Percentiles rank a stretch among this genome's conserved stretches.
These are phyloP conservation scores for Staurois parvus DNA, from an alignment of 2,797 vertebrate genomes.

Conservation along the genomic window DNA sequence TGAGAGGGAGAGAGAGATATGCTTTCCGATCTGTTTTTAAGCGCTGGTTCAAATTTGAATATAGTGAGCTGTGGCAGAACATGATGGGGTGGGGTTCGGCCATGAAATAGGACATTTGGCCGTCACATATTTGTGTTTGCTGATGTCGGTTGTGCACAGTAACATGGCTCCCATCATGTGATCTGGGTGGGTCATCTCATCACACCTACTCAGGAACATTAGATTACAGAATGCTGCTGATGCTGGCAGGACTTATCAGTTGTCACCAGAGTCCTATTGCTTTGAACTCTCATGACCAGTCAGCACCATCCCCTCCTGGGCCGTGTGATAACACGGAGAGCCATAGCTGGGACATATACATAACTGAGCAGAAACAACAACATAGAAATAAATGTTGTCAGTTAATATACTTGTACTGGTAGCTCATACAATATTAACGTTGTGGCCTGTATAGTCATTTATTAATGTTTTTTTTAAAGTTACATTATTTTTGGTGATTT, in stretches of 20 bases:
- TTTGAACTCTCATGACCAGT: conserved; percentile 24
- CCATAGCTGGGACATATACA: not conserved
- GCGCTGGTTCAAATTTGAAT: too few relatives aligned
- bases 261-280: conserved; percentile 21
- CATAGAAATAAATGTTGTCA: not conserved
- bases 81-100: not conserved
- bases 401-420: too few relatives aligned
- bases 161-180: not conserved
- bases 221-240: conserved; percentile 49
- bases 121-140: not conserved
- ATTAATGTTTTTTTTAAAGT: too few relatives aligned
- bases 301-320: conserved; percentile 2
- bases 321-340: conserved; percentile 30
- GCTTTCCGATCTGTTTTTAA: too few relatives aligned
- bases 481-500: too few relatives aligned
- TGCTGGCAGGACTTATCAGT: conserved; percentile 44
- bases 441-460: too few relatives aligned
- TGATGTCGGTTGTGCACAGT: not conserved
- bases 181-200: conserved; percentile 37
- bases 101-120: not conserved
- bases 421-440: too few relatives aligned
- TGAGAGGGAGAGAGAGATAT: too few relatives aligned
- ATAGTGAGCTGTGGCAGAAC: not conserved
- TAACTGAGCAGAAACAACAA: not conserved
- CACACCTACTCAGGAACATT: conserved; percentile 17